Conservation (phyloP, 2,797 vertebrate species). For the Brachymystax lenok region DNA sequence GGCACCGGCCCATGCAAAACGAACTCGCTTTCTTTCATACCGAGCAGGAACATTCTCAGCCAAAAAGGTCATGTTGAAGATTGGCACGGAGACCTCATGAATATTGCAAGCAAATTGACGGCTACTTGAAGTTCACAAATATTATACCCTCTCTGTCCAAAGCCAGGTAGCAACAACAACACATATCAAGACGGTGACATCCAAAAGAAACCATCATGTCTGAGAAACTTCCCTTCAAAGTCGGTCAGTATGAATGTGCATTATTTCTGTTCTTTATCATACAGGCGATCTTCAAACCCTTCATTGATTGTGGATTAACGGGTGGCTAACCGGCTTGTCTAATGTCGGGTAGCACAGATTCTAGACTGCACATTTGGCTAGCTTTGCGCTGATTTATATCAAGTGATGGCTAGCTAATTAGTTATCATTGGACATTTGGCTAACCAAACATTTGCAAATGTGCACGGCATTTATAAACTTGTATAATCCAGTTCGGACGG, state of each 20-base stretch:
- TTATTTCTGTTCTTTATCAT: background rate
- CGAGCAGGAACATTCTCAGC: too few relatives aligned
- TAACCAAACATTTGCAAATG: background rate
- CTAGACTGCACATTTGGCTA: constrained; percentile 11
- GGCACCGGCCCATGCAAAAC: too few relatives aligned
- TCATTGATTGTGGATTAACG: background rate
- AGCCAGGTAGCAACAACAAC: constrained; percentile 23
- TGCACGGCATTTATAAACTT: background rate
- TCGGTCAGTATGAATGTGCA: constrained; percentile 79
- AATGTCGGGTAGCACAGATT: background rate
- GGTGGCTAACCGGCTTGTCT: background rate
- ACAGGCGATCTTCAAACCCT: background rate
- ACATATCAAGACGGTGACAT: background rate
- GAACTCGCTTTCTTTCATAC: too few relatives aligned
- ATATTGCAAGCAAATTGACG: constrained; percentile 38
- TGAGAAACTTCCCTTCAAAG: constrained; percentile 92
- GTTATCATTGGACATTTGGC: background rate
- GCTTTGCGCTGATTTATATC: background rate
- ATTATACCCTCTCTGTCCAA: constrained; percentile 39
- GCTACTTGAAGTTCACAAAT: constrained; percentile 60
- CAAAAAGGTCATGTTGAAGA: constrained; percentile 25
- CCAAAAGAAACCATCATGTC: constrained; percentile 76
- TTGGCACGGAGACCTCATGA: constrained; percentile 29
- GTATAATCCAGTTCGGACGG: background rate
- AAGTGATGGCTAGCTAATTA: background rate